Base-by-base conservation (phyloP, 2,888 invertebrate genomes). In the Hypercompe scribonia region DNA sequence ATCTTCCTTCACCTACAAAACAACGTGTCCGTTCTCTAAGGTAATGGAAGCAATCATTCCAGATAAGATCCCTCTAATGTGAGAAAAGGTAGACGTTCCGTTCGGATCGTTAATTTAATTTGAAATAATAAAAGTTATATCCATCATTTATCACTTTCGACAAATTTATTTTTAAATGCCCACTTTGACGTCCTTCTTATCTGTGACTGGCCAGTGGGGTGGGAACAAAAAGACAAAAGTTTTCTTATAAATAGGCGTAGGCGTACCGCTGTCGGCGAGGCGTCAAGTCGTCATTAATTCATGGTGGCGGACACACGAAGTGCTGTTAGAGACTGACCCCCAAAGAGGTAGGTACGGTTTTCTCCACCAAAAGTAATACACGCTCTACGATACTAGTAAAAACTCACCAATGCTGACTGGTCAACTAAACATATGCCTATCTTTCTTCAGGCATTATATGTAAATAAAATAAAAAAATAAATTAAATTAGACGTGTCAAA, bases 121-220 rank as follows among this genome's bases (percentile, higher is more conserved):
- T 94, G 94, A 95, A 94, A 94, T 95, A 95, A 95, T 95, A 95
- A 95, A 95, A 94, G 89, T 94, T 94, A 94, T 95, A 94, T 93
- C 91, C 94, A 91, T 93, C 95, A 94, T 95, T 95, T 95, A 95
- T 95, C 95, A 94, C 94, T 93, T 94, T 94, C 94, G 94, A 96
- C 96, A 96, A 96, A 96, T 96, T 96, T 93, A 94, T 93, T 94
- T 95, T 94, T 95, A 95, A 96, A 95, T 93, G 94, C 92, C 92
- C 91, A 92, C 91, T 92, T 90, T 90, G 91, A 90, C 86, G 92
- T 91, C 90, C 91, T 89, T 90, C 90, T 94, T 94, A 93, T 93
- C 93, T 93, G 87, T 90, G 92, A 92, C 91, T 90, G 91, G 91
- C 83, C 89, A 86, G 89, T 84, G 84, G 86, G 88, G 86, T 88